A percentile compares a stretch with the other conserved stretches of the same genome.
These are phyloP conservation scores for Drosophila anomalata DNA, from an alignment of 2,888 invertebrate species.

Conservation along the genomic window DNA sequence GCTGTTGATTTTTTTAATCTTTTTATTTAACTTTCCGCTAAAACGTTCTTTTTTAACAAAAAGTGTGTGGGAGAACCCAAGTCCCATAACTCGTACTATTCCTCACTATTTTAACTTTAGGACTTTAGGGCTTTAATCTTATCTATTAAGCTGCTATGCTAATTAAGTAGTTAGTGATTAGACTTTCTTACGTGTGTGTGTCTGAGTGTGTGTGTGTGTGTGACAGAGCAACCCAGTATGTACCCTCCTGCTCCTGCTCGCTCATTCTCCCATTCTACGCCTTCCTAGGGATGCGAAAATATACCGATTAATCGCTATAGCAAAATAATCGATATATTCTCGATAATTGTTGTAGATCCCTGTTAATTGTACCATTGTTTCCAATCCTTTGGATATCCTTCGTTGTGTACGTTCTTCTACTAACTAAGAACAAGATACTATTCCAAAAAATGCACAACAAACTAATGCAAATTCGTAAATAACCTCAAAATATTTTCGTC, in stretches of 20 bases:
- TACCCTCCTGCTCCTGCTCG: neutral
- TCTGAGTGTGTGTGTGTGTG: neutral
- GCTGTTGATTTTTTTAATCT: constrained; percentile 8
- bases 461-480: constrained; percentile 39
- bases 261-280: constrained; percentile 5
- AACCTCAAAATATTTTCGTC: constrained; percentile 43
- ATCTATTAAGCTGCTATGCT: constrained; percentile 26
- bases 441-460: constrained; percentile 1
- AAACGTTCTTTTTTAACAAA: constrained; percentile 7
- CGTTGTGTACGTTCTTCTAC: constrained; percentile 32
- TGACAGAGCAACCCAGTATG: neutral
- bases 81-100: neutral
- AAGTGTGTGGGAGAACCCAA: constrained; percentile 13
- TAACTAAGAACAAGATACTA: constrained; percentile 13
- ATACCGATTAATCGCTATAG: neutral
- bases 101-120: neutral
- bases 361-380: constrained; percentile 12
- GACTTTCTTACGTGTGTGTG: neutral
- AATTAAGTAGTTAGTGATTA: constrained; percentile 31
- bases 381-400: constrained; percentile 14
- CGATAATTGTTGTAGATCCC: neutral
- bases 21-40: neutral
- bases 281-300: neutral
- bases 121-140: constrained; percentile 37
- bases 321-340: neutral